phyloP scores from a whole-genome alignment of 2,797 vertebrate genomes.

The Chiroxiphia lanceolata region DNA sequence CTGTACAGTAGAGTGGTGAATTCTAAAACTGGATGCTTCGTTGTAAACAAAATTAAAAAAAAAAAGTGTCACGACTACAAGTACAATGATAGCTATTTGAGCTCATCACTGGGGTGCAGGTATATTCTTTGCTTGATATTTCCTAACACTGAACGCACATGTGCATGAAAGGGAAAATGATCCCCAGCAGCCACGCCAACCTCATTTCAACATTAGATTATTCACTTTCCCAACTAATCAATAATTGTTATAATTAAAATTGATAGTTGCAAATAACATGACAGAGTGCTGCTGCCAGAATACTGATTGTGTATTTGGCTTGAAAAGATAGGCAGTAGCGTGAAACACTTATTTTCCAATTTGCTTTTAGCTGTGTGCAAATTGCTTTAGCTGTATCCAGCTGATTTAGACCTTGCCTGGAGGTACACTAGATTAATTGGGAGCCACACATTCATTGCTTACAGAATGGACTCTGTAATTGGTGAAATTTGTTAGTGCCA shows the following conservation, averaged over 20 bases:
- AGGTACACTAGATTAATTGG: constrained; percentile 85
- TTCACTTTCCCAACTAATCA: constrained; percentile 83
- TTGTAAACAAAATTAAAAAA: neutral
- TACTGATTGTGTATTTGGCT: constrained; percentile 83
- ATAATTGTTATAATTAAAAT: constrained; percentile 89
- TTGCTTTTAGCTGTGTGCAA: constrained; percentile 86
- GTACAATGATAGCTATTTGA: neutral
- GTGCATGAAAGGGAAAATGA: constrained; percentile 3
- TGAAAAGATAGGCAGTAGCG: constrained; percentile 77
- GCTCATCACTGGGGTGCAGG: neutral
- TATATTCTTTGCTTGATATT: neutral
- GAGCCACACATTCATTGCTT: constrained; percentile 82
- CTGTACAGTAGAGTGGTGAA: neutral
- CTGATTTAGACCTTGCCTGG: constrained; percentile 87
- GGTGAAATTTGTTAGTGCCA: constrained; percentile 84
- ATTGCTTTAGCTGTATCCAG: constrained; percentile 85
- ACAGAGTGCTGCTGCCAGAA: constrained; percentile 79
- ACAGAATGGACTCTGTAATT: constrained; percentile 85
- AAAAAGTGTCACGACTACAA: neutral
- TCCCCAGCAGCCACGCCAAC: constrained; percentile 17
- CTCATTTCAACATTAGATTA: constrained; percentile 76
- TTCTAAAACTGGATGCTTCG: neutral
- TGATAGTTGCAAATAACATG: constrained; percentile 85
- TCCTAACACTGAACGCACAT: neutral
- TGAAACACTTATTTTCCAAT: constrained; percentile 86